phyloP scores from a whole-genome alignment of 1,140 invertebrate genomes.

The Yoshiicerus persimilis region DNA sequence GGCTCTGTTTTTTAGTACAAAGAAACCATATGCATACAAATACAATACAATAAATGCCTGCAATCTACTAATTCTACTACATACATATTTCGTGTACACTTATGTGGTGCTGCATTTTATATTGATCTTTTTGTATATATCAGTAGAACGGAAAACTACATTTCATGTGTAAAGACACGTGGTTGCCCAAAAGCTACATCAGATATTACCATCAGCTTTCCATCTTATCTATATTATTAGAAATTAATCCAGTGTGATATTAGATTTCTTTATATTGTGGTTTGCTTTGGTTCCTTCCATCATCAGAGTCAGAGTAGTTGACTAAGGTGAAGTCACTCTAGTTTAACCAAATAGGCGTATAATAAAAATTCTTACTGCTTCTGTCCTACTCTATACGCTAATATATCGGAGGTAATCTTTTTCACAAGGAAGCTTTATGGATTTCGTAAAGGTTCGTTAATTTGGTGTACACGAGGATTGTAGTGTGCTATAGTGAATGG shows the following conservation, averaged over 20 bases:
- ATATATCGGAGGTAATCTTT: background rate
- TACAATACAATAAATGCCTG: too few relatives aligned
- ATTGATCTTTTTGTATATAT: background rate
- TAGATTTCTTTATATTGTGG: background rate
- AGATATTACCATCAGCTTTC: background rate
- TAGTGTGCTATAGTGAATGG: background rate
- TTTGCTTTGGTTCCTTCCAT: background rate
- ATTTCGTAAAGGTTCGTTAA: slow-evolving; percentile 9
- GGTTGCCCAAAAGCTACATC: background rate
- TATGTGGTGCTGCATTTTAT: background rate
- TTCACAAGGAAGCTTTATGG: background rate
- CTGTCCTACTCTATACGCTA: background rate
- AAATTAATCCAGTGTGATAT: background rate
- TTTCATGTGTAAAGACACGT: too few relatives aligned
- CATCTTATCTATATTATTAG: background rate
- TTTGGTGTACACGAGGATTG: background rate
- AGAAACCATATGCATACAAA: background rate
- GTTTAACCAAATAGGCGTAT: background rate
- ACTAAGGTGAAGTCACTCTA: background rate
- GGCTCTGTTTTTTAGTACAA: background rate
- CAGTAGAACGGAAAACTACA: background rate
- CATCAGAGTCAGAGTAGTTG: background rate
- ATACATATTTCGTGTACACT: background rate
- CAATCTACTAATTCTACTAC: background rate
- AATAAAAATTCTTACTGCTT: background rate